A percentile compares a stretch with the other conserved stretches of the same genome.
phyloP scores from a whole-genome alignment of 2,797 vertebrate genomes.

The Ispidina picta region DNA sequence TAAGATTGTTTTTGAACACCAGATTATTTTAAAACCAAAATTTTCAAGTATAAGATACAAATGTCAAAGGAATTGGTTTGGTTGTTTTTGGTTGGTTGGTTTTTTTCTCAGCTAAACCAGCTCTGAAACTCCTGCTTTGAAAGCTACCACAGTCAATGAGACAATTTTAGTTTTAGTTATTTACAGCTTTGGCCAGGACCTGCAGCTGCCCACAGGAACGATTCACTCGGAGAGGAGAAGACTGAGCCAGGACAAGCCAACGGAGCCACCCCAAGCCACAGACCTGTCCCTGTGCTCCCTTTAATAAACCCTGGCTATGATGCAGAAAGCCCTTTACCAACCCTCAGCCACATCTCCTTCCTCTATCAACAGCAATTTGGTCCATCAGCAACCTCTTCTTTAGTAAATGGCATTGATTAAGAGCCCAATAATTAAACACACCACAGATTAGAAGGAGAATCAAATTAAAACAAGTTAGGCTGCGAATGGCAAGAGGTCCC shows the following conservation, averaged over 20 bases:
- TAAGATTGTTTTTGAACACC: background rate
- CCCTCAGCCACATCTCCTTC: background rate
- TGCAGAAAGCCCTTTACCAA: background rate
- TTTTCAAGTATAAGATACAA: background rate
- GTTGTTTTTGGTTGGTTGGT: too few relatives aligned
- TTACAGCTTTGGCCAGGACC: background rate
- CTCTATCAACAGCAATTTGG: background rate
- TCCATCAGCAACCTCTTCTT: background rate
- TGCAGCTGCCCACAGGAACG: accelerated
- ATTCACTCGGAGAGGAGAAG: accelerated
- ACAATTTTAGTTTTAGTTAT: background rate
- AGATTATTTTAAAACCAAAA: background rate
- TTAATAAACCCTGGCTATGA: background rate
- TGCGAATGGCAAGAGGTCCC: background rate
- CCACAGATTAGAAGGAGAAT: background rate
- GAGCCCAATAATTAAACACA: background rate
- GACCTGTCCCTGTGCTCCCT: too few relatives aligned
- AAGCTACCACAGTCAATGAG: background rate
- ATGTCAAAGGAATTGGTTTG: background rate
- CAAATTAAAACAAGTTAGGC: background rate
- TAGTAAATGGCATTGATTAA: background rate
- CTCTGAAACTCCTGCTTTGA: background rate
- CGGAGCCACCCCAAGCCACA: background rate
- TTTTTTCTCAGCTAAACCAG: background rate
- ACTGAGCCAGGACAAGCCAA: accelerated